Conservation (phyloP, 2,113 vertebrate species). For the Ochotona curzoniae region DNA sequence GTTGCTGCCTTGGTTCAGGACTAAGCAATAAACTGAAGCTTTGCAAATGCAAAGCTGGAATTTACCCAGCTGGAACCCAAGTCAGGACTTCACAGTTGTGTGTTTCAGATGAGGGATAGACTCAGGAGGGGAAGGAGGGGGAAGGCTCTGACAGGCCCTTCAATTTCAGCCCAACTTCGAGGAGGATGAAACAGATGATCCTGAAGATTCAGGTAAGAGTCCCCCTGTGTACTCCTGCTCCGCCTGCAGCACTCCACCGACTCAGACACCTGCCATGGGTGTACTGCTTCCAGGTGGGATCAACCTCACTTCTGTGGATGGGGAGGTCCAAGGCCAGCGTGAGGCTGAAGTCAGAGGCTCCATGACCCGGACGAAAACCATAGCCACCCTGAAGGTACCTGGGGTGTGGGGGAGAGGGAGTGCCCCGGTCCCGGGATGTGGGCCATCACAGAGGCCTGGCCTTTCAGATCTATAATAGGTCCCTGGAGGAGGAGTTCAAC, state of each 20-base stretch:
- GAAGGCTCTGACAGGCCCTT: constrained; percentile 28
- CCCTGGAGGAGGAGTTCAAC: constrained; percentile 93
- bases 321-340: constrained; percentile 82
- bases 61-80: neutral
- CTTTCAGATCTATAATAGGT: constrained; percentile 90
- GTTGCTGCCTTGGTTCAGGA: too few species aligned
- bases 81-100: neutral
- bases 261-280: too few species aligned
- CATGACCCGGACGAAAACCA: constrained; percentile 84
- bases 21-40: too few species aligned
- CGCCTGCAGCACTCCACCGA: neutral
- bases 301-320: constrained; percentile 83
- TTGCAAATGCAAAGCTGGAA: neutral
- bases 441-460: neutral
- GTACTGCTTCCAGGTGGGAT: constrained; percentile 84
- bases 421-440: neutral
- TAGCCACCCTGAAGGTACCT: constrained; percentile 87
- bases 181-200: constrained; percentile 88
- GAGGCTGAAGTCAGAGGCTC: constrained; percentile 82
- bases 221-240: neutral
- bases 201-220: constrained; percentile 85
- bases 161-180: constrained; percentile 85
- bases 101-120: neutral
- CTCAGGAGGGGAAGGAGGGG: neutral
- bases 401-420: neutral